Conservation (phyloP, 1,140 invertebrate genomes). For the Megalopta genalis region DNA sequence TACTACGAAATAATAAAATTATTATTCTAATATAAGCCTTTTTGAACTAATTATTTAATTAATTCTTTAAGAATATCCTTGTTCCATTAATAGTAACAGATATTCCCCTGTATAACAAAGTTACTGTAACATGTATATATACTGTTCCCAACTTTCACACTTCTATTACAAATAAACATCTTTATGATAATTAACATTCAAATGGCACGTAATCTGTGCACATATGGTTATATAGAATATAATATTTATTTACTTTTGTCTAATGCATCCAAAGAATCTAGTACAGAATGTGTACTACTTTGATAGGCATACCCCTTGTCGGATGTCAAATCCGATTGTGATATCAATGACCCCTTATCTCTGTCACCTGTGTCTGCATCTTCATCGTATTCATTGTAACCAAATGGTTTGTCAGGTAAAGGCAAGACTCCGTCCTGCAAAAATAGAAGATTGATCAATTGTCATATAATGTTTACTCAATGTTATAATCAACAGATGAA, state of each 20-base stretch:
- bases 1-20: no score
- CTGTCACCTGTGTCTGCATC: slow-evolving; percentile 62
- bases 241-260: slow-evolving; percentile 54
- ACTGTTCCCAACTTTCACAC: no score
- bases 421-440: slow-evolving; percentile 34
- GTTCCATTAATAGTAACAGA: no score
- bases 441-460: neutral
- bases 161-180: no score
- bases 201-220: neutral
- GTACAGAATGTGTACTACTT: neutral
- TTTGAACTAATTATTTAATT: no score
- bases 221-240: neutral
- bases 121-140: no score
- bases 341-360: slow-evolving; percentile 26
- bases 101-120: no score
- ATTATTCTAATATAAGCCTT: no score
- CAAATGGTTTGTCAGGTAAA: slow-evolving; percentile 59
- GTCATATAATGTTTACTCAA: neutral
- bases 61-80: no score
- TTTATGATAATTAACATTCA: no score
- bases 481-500: neutral
- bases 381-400: slow-evolving; percentile 61
- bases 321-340: slow-evolving; percentile 3
- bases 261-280: slow-evolving; percentile 26
- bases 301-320: neutral